phyloP scores from a whole-genome alignment of 2,113 vertebrate species.

The Corydoras maculifer region DNA sequence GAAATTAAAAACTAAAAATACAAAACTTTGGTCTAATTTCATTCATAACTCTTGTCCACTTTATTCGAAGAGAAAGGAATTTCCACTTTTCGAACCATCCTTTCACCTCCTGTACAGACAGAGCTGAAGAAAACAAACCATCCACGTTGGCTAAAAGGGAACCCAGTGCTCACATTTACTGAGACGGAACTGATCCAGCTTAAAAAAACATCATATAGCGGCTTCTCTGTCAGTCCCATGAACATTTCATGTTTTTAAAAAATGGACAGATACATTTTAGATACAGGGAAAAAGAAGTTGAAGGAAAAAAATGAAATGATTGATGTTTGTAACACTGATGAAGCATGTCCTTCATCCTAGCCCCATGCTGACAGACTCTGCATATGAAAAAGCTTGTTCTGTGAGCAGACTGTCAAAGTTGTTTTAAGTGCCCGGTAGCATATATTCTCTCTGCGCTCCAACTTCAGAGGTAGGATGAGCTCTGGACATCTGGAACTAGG shows the following conservation, averaged over 20 bases:
- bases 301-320: conserved; percentile 48
- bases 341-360: conserved; percentile 61
- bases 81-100: conserved; percentile 6
- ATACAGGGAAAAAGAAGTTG: conserved; percentile 57
- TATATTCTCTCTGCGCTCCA: neutral
- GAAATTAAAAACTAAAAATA: conserved; percentile 63
- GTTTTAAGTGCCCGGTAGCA: neutral
- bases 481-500: conserved; percentile 63
- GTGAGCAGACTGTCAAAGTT: conserved; percentile 7
- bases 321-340: conserved; percentile 59
- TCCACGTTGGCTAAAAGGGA: conserved; percentile 49
- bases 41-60: conserved; percentile 57
- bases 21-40: conserved; percentile 75
- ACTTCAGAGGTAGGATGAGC: conserved; percentile 43
- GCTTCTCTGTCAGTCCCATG: conserved; percentile 33
- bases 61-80: conserved; percentile 16
- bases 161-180: conserved; percentile 60
- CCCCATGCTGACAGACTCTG: conserved; percentile 36
- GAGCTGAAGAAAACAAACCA: conserved; percentile 49
- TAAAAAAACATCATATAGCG: conserved; percentile 53
- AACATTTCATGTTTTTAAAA: conserved; percentile 53
- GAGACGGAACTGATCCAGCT: conserved; percentile 57
- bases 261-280: conserved; percentile 64
- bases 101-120: conserved; percentile 35
- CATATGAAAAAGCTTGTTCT: conserved; percentile 38